Percentiles rank a stretch among this genome's conserved stretches.
Evolutionary conservation across 2,113 vertebrate species (phyloP).

Genomic region (Nymphicus hollandicus): DNA sequence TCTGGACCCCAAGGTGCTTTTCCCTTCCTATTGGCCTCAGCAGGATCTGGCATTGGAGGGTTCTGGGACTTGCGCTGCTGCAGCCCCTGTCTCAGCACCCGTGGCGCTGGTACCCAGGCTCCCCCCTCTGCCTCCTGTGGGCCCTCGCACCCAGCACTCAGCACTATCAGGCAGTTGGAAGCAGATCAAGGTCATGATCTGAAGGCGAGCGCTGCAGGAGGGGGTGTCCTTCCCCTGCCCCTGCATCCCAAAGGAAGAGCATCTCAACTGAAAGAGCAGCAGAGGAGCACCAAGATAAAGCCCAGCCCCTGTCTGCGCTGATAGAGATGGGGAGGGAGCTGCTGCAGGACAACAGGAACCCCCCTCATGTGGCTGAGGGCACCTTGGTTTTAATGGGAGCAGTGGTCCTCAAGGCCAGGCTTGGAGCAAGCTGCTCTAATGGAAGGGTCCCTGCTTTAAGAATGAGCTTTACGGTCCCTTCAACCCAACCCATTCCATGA

Average conservation of each 20-base stretch:
- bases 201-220: background rate
- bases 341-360: background rate
- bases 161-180: background rate
- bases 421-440: background rate
- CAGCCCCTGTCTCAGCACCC: background rate
- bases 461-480: background rate
- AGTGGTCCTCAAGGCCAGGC: background rate
- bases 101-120: background rate
- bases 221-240: background rate
- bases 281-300: background rate
- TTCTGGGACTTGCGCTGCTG: background rate
- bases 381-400: background rate
- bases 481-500: background rate
- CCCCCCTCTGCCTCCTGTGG: background rate
- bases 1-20: background rate
- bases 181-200: background rate
- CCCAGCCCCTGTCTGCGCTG: background rate
- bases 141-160: background rate
- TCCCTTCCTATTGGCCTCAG: background rate
- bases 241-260: background rate
- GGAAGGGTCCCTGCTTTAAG: background rate
- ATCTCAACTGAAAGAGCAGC: background rate
- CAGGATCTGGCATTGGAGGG: background rate
- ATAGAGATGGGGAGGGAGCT: background rate
- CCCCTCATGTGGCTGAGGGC: accelerated